A percentile compares a stretch with the other conserved stretches of the same genome.
These are phyloP conservation scores for Sturnus vulgaris DNA, from an alignment of 2,113 vertebrate genomes.

Conservation along the genomic window DNA sequence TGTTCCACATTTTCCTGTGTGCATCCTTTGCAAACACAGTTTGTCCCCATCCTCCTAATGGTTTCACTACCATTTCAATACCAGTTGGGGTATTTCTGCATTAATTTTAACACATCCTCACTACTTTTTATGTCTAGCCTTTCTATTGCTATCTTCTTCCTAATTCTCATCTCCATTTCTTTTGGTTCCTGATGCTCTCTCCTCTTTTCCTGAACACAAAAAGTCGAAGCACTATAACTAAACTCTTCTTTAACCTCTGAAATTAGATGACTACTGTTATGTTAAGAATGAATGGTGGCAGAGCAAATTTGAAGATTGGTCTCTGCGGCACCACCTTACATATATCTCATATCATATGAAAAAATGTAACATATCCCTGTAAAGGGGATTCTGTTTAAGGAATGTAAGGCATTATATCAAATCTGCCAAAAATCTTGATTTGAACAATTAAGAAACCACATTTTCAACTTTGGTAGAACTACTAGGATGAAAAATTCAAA, in stretches of 20 bases:
- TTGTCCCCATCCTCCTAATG: background rate
- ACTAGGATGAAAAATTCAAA: background rate
- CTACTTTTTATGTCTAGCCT: background rate
- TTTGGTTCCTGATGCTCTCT: background rate
- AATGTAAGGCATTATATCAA: background rate
- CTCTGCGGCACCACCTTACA: background rate
- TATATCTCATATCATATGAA: background rate
- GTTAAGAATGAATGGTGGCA: background rate
- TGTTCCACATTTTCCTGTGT: rapidly evolving
- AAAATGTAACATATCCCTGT: background rate
- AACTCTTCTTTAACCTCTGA: background rate
- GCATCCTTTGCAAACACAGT: background rate
- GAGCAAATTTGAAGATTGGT: background rate
- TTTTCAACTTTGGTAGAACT: background rate
- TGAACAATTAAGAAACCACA: background rate
- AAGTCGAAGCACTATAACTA: background rate
- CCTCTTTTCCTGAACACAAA: background rate
- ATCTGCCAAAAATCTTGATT: background rate
- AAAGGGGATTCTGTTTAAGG: background rate
- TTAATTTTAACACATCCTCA: background rate
- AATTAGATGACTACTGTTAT: background rate
- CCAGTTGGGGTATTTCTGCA: background rate
- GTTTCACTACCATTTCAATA: background rate
- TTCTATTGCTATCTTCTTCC: background rate
- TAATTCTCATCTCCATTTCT: background rate